phyloP scores from a whole-genome alignment of 2,113 vertebrate genomes.

The Todiramphus chloris region DNA sequence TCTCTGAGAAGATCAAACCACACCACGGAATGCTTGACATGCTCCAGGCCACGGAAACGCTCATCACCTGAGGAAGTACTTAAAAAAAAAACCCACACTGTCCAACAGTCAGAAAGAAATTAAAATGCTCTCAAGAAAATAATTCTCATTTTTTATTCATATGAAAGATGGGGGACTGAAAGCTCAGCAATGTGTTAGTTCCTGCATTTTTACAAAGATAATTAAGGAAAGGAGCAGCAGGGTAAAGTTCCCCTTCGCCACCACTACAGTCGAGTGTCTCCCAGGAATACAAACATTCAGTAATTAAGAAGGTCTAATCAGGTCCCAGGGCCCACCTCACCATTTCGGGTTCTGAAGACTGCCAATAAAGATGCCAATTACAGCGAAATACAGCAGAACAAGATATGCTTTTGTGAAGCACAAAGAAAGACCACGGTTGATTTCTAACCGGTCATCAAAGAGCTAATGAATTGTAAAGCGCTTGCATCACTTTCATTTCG shows the following conservation, averaged over 20 bases:
- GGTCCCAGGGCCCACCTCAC: constrained; percentile 35
- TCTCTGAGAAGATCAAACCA: neutral
- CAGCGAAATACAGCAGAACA: constrained; percentile 19
- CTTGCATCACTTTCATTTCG: neutral
- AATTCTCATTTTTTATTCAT: neutral
- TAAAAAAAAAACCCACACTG: neutral
- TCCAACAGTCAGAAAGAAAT: neutral
- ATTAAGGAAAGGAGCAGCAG: neutral
- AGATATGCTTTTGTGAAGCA: neutral
- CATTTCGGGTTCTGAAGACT: constrained; percentile 8
- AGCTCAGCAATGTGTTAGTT: neutral
- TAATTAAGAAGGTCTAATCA: constrained; percentile 25
- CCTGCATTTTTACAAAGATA: neutral
- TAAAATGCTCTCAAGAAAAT: neutral
- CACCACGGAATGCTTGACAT: neutral
- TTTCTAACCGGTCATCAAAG: constrained; percentile 15
- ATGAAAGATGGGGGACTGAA: neutral
- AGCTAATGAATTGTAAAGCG: constrained; percentile 9
- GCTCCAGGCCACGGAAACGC: neutral
- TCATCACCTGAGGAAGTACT: neutral
- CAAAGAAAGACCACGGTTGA: constrained; percentile 7
- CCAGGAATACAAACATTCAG: neutral
- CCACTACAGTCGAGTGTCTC: neutral
- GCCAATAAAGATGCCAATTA: constrained; percentile 40
- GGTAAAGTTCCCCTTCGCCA: neutral